phyloP scores from a whole-genome alignment of 2,797 vertebrate species.

The Carapus acus region DNA sequence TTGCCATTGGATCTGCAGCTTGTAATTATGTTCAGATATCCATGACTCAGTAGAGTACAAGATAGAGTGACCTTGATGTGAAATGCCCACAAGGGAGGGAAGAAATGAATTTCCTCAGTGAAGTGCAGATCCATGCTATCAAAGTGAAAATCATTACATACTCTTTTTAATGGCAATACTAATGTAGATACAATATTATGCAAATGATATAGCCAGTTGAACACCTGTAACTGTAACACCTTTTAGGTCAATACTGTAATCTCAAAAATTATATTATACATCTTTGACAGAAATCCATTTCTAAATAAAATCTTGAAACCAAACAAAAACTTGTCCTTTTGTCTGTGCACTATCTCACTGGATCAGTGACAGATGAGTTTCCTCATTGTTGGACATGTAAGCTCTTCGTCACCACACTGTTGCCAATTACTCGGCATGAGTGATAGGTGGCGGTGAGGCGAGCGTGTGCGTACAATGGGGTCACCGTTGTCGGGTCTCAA shows the following conservation, averaged over 20 bases:
- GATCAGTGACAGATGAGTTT: slow-evolving; percentile 28
- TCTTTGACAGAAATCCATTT: not conserved
- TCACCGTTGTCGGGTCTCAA: slow-evolving; percentile 62
- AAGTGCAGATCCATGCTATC: slow-evolving; percentile 1
- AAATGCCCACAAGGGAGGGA: slow-evolving; percentile 12
- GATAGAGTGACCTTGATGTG: slow-evolving; percentile 33
- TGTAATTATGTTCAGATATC: slow-evolving; percentile 50
- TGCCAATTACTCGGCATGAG: slow-evolving; percentile 62
- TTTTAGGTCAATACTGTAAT: too few species aligned
- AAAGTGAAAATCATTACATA: slow-evolving; percentile 7
- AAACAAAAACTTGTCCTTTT: slow-evolving; percentile 7
- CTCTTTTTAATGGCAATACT: slow-evolving; percentile 5
- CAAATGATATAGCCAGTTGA: too few species aligned
- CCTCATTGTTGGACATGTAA: slow-evolving; percentile 18
- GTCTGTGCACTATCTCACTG: slow-evolving; percentile 8
- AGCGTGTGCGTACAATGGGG: slow-evolving; percentile 39
- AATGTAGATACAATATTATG: too few species aligned
- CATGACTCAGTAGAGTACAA: slow-evolving; percentile 20
- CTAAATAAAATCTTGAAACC: slow-evolving; percentile 7
- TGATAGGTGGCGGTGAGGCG: slow-evolving; percentile 50
- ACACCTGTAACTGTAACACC: too few species aligned
- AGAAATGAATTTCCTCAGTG: slow-evolving; percentile 6
- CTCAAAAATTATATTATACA: too few species aligned
- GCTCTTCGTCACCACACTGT: slow-evolving; percentile 19
- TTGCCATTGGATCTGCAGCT: slow-evolving; percentile 17